Evolutionary conservation across 2,888 invertebrate genomes (phyloP), one percentile per base, ranked within the genome.

Genomic region (Brenthis ino): DNA sequence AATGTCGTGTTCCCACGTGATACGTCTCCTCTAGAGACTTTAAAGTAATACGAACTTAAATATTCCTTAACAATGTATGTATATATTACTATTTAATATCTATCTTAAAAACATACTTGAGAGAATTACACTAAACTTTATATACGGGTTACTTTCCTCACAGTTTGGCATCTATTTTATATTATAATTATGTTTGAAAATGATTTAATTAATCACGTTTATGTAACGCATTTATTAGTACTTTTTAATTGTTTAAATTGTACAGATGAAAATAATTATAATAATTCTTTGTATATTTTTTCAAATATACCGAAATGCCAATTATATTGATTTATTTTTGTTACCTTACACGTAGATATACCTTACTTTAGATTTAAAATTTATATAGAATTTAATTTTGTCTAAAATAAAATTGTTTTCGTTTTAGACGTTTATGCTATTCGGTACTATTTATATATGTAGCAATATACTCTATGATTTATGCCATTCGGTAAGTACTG

Each of bases 241-340:
- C 78, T 80, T 75, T 75, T 80, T 83, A 82, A 83, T 79, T 82
- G 81, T 84, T 86, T 82, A 85, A 85, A 84, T 79, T 90, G 89
- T 90, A 91, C 88, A 90, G 89, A 87, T 85, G 82, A 85, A 86
- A 84, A 83, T 87, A 84, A 82, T 83, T 83, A 75, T 86, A 85
- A 84, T 85, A 84, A 84, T 88, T 85, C 84, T 89, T 89, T 89
- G 89, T 89, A 89, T 90, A 90, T 90, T 90, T 89, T 89, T 89
- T 85, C 84, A 89, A 91, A 87, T 91, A 91, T 88, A 89, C 87
- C 79, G 77, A 85, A 86, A 85, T 86, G 83, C 80, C 82, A 86
- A 80, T 77, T 77, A 75, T 64, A 16, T 69, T 61, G 61, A 66
- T 65, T 73, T 69, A 54, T 67, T 66, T 69, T 72, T 20, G 14